These are phyloP conservation scores for Pseudococcus longispinus DNA, from an alignment of 2,888 invertebrate species.

Conservation along the genomic window DNA sequence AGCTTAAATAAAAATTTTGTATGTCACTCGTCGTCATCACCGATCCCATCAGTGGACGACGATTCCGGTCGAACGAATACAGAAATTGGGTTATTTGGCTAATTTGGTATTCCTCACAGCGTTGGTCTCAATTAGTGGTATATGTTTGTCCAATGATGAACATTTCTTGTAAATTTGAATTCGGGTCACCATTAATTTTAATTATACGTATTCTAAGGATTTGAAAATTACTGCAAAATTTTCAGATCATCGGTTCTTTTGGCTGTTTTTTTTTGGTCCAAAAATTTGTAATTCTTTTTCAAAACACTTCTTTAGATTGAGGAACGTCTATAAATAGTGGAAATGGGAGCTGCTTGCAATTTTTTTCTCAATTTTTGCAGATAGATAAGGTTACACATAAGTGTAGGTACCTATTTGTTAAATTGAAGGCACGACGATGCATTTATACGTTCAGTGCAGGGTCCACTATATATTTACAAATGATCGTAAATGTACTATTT, in stretches of 20 bases:
- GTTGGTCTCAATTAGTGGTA: neutral
- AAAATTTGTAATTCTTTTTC: no score
- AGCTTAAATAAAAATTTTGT: neutral
- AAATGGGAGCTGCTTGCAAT: neutral
- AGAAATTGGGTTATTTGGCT: conserved; percentile 5
- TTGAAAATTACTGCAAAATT: no score
- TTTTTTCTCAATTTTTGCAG: neutral
- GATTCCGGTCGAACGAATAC: neutral
- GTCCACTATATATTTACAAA: neutral
- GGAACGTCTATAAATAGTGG: no score
- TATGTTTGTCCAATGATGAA: neutral
- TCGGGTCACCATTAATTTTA: neutral
- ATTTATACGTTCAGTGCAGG: neutral
- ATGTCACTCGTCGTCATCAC: neutral
- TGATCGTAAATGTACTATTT: conserved; percentile 34
- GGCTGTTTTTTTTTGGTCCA: no score
- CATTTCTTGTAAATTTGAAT: neutral
- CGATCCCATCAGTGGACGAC: neutral
- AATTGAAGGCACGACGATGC: neutral
- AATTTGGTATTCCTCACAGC: neutral
- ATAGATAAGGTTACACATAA: neutral
- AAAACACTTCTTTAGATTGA: no score
- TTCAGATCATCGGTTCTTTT: no score
- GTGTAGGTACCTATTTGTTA: no score
- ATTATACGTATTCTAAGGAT: neutral